Evolutionary conservation across 2,797 vertebrate species (phyloP).

Genomic region (Dipus sagitta): DNA sequence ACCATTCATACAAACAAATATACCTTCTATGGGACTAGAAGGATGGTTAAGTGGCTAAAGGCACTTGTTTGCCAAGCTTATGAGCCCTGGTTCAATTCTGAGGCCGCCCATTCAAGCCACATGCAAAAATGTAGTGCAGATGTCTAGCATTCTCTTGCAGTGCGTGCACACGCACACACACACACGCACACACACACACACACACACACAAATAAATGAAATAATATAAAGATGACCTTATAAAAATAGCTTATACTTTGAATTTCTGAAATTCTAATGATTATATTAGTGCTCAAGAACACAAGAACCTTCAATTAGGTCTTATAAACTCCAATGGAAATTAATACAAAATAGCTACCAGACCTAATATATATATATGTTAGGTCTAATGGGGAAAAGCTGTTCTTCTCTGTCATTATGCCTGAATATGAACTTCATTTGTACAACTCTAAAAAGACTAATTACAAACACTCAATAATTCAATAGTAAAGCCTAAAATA

Average conservation of each 20-base stretch:
- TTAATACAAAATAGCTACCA: conserved; percentile 66
- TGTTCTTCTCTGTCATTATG: conserved; percentile 52
- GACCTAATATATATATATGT: conserved; percentile 43
- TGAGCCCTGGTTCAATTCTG: no score
- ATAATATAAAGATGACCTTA: no score
- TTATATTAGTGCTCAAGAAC: conserved; percentile 74
- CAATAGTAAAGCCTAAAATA: conserved; percentile 31
- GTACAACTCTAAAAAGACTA: conserved; percentile 58
- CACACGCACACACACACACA: no score
- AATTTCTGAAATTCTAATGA: conserved; percentile 60
- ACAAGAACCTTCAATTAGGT: conserved; percentile 62
- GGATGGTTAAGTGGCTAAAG: no score
- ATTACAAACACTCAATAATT: conserved; percentile 21
- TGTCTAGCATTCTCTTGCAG: no score
- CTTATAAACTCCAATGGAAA: conserved; percentile 46
- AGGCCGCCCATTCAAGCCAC: no score
- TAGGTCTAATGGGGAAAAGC: conserved; percentile 65
- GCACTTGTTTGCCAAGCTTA: no score
- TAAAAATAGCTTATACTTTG: conserved; percentile 6
- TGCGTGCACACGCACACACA: no score
- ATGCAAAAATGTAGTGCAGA: no score
- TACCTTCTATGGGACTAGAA: neutral
- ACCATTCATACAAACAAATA: neutral
- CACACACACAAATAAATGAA: no score
- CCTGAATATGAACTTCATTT: conserved; percentile 62